These are phyloP conservation scores for Apamea crenata DNA, from an alignment of 2,888 invertebrate species.

Conservation along the genomic window DNA sequence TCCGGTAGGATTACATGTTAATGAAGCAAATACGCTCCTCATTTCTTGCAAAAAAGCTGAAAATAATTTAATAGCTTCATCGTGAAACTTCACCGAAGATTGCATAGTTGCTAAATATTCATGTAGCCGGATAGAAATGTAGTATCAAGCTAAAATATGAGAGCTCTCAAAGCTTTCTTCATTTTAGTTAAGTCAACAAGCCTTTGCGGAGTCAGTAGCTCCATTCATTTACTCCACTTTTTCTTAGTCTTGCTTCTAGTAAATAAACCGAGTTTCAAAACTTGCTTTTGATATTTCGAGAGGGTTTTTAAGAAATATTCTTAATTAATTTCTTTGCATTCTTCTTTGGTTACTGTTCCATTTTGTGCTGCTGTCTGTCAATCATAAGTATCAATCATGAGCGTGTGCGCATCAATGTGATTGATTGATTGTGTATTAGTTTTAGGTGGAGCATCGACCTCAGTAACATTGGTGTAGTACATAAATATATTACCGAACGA, in stretches of 20 bases:
- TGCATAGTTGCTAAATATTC: conserved; percentile 62
- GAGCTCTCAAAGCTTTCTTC: conserved; percentile 52
- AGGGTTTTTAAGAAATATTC: conserved; percentile 23
- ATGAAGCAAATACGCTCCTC: conserved; percentile 35
- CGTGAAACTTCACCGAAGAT: conserved; percentile 49
- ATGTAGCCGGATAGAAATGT: conserved; percentile 47
- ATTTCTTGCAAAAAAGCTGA: conserved; percentile 25
- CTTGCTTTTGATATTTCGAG: conserved; percentile 19
- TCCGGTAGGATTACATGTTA: conserved; percentile 46
- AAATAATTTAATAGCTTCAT: conserved; percentile 51
- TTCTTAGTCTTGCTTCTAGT: conserved; percentile 23
- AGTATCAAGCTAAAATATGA: conserved; percentile 53
- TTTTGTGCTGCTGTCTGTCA: conserved; percentile 62
- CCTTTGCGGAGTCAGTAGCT: conserved; percentile 32
- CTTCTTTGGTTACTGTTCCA: conserved; percentile 29
- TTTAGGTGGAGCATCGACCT: conserved; percentile 61
- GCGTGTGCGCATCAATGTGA: conserved; percentile 52
- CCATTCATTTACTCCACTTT: conserved; percentile 49
- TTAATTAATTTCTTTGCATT: conserved; percentile 25
- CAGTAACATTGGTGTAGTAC: conserved; percentile 38
- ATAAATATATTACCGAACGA: conserved; percentile 52
- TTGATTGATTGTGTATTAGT: conserved; percentile 63
- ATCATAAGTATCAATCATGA: conserved; percentile 59
- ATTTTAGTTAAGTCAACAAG: conserved; percentile 62
- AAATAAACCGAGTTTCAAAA: conserved; percentile 43